These are phyloP conservation scores for Empidonax traillii DNA, from an alignment of 2,113 vertebrate genomes.

Conservation along the genomic window DNA sequence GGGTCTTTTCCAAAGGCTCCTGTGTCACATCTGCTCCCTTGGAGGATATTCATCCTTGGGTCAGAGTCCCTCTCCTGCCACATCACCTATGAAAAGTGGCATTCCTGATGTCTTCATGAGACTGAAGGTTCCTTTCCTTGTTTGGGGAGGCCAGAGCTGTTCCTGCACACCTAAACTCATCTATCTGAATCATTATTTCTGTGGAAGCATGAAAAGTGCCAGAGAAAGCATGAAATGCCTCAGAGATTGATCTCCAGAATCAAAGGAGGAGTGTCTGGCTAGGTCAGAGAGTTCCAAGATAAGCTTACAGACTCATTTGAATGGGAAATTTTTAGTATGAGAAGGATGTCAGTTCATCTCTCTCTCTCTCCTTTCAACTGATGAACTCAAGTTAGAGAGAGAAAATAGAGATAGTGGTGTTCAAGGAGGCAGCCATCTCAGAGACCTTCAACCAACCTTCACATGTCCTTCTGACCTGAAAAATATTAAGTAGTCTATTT, in stretches of 20 bases:
- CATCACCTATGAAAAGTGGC: background rate
- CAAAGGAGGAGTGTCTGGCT: background rate
- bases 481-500: background rate
- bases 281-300: background rate
- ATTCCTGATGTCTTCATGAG: background rate
- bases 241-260: background rate
- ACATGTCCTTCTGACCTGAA: background rate
- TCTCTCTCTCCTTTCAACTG: background rate
- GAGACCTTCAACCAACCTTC: background rate
- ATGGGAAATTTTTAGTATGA: background rate
- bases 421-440: background rate
- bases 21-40: background rate
- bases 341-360: background rate
- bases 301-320: background rate
- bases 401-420: background rate
- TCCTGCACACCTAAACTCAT: background rate
- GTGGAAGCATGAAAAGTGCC: background rate
- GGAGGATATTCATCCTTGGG: background rate
- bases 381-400: background rate
- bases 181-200: background rate
- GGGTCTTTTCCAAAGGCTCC: background rate
- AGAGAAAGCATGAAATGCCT: background rate
- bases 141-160: background rate
- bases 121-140: background rate
- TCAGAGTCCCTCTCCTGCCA: background rate